Evolutionary conservation across 2,797 vertebrate species (phyloP).

Genomic region (Leptoclinus maculatus): DNA sequence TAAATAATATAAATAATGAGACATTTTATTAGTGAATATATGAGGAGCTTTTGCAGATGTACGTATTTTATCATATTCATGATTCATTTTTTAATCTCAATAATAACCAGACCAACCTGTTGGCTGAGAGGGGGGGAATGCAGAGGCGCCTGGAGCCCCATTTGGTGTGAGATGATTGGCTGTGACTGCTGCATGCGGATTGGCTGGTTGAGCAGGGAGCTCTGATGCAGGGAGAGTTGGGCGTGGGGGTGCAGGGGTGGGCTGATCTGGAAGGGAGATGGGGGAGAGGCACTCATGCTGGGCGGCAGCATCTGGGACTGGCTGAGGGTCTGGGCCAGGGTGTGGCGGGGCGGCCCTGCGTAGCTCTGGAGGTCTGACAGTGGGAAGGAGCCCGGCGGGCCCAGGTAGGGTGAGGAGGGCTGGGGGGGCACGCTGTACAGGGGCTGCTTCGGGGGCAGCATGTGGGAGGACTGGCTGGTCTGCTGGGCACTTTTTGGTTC

Average conservation of each 20-base stretch:
- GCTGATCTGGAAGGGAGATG: constrained; percentile 95
- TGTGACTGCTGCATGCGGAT: constrained; percentile 97
- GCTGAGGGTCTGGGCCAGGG: constrained; percentile 89
- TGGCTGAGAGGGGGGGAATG: constrained; percentile 95
- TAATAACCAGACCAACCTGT: constrained; percentile 85
- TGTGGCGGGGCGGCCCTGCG: constrained; percentile 88
- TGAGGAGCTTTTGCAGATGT: background rate
- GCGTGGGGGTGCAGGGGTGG: constrained; percentile 91
- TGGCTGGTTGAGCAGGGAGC: constrained; percentile 93
- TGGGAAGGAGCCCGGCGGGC: constrained; percentile 92
- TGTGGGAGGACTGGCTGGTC: constrained; percentile 90
- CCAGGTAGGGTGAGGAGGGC: constrained; percentile 91
- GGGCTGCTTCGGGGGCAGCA: constrained; percentile 93
- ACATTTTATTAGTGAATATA: background rate
- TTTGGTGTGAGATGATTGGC: constrained; percentile 95
- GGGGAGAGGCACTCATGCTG: constrained; percentile 95
- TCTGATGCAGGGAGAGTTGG: constrained; percentile 95
- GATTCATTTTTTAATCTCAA: background rate
- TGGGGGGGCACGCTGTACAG: constrained; percentile 94
- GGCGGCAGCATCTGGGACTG: constrained; percentile 93
- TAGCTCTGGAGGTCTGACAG: constrained; percentile 95
- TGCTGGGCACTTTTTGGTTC: constrained; percentile 93
- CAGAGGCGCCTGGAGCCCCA: constrained; percentile 96
- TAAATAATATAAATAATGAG: background rate
- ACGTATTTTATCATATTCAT: background rate